Conservation (phyloP, 2,113 vertebrate genomes). For the Callithrix jacchus region DNA sequence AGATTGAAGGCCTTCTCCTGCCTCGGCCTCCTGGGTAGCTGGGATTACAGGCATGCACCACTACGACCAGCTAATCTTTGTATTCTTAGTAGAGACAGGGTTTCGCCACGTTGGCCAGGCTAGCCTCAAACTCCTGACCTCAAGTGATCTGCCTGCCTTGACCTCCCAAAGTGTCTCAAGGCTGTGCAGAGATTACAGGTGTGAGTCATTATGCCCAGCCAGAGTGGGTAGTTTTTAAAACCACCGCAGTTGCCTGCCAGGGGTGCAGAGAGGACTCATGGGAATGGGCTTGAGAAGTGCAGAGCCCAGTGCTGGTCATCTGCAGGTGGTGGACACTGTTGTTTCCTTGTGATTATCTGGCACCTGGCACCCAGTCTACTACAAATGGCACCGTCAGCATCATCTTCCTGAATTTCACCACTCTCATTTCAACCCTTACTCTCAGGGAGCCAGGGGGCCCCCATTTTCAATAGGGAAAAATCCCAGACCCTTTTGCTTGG, state of each 20-base stretch:
- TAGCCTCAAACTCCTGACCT: neutral
- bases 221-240: neutral
- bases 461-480: neutral
- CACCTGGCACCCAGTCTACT: neutral
- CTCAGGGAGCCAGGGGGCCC: neutral
- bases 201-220: neutral
- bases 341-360: neutral
- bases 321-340: too few species aligned
- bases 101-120: neutral
- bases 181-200: neutral
- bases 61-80: accelerated
- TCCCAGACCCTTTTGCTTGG: neutral
- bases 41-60: too few species aligned
- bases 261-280: accelerated
- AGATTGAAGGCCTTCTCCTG: too few species aligned
- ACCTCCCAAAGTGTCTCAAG: neutral
- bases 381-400: neutral
- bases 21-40: too few species aligned
- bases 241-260: neutral
- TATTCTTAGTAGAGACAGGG: neutral
- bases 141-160: neutral
- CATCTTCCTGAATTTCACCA: neutral
- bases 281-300: neutral
- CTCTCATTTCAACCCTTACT: neutral
- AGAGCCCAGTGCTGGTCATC: neutral